Percentiles rank a stretch among this genome's conserved stretches.
Conservation (phyloP, 1,140 invertebrate species). For the Pogonognathellus flavescens region DNA sequence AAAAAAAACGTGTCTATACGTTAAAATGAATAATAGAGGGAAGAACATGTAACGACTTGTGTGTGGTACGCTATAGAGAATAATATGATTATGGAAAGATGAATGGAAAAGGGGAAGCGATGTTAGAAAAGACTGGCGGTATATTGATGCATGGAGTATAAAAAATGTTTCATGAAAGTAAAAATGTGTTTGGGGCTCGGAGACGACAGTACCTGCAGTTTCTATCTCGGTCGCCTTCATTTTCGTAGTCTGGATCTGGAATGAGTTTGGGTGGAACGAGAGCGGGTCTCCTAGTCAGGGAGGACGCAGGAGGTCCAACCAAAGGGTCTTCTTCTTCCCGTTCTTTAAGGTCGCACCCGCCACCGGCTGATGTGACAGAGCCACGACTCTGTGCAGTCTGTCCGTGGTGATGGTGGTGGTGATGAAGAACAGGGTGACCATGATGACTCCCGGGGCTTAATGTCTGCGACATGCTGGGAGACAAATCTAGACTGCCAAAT, state of each 20-base stretch:
- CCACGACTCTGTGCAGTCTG: background rate
- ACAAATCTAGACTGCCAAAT: constrained; percentile 63
- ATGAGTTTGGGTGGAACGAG: constrained; percentile 72
- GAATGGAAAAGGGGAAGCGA: background rate
- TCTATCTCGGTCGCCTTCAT: constrained; percentile 65
- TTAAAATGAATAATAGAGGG: too few species aligned
- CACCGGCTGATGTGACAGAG: constrained; percentile 4
- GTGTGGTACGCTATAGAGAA: background rate
- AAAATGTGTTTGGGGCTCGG: too few species aligned
- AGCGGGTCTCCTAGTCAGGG: constrained; percentile 71
- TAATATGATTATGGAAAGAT: background rate
- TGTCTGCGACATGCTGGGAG: constrained; percentile 64
- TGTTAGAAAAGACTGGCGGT: background rate
- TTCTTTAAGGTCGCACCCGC: constrained; percentile 51
- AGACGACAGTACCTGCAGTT: constrained; percentile 55
- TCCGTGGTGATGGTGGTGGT: constrained; percentile 42
- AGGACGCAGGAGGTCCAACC: constrained; percentile 70
- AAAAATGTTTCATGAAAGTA: too few species aligned
- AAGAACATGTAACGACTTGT: too few species aligned
- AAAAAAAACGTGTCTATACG: too few species aligned
- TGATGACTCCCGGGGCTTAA: constrained; percentile 60
- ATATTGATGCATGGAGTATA: background rate
- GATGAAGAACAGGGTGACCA: constrained; percentile 5
- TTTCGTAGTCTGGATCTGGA: constrained; percentile 68
- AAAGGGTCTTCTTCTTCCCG: constrained; percentile 68